A percentile compares a stretch with the other conserved stretches of the same genome.
Evolutionary conservation across 2,888 invertebrate species (phyloP).

Genomic region (Polia nebulosa): DNA sequence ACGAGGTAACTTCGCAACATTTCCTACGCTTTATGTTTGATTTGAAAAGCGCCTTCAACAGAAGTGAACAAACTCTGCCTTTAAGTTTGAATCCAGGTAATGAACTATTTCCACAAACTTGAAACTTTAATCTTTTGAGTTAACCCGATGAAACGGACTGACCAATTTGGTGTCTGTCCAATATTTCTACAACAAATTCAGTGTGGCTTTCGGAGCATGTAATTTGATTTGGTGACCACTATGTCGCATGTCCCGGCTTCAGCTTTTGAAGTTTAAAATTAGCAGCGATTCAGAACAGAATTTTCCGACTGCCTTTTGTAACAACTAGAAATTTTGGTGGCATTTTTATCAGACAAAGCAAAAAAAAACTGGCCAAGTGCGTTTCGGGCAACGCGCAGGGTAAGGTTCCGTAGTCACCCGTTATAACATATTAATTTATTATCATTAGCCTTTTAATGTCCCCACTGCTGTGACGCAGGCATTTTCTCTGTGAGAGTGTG

Average conservation of each 20-base stretch:
- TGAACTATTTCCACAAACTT: constrained; percentile 23
- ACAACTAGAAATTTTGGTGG: background rate
- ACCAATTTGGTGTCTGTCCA: constrained; percentile 3
- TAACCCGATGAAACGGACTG: background rate
- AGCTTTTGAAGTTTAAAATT: constrained; percentile 14
- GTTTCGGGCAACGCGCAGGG: no score
- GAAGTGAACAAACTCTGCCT: constrained; percentile 21
- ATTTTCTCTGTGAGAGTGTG: no score
- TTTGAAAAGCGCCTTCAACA: constrained; percentile 39
- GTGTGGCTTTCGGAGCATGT: constrained; percentile 1
- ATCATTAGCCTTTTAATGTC: no score
- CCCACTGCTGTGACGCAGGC: no score
- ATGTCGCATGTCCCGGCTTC: background rate
- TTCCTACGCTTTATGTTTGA: constrained; percentile 40
- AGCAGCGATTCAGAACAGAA: background rate
- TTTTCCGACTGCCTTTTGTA: background rate
- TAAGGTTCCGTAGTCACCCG: no score
- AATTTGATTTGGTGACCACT: constrained; percentile 36
- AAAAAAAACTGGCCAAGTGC: no score
- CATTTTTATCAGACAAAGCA: no score
- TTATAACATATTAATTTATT: no score
- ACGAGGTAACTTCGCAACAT: constrained; percentile 44
- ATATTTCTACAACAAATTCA: constrained; percentile 2
- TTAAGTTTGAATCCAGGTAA: constrained; percentile 36
- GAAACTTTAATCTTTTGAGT: constrained; percentile 11